Evolutionary conservation across 2,888 invertebrate genomes (phyloP), one percentile per base, ranked within the genome.

Genomic region (Torymus tubicola): DNA sequence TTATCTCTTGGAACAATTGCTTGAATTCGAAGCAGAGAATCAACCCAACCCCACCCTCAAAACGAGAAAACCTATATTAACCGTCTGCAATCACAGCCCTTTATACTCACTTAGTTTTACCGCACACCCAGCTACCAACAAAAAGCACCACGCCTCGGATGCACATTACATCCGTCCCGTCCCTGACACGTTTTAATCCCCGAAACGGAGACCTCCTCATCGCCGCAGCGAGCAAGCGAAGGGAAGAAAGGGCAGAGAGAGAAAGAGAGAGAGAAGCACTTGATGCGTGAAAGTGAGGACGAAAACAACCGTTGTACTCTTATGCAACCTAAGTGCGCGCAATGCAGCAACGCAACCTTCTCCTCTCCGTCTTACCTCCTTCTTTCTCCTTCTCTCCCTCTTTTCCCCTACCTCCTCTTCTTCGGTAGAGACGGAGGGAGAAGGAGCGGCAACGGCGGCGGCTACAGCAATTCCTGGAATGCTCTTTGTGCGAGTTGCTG

Each of bases 301-400:
- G 85, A 87, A 86, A 89, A 88, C 87, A 87, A 88, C 87, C 87
- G 88, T 88, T 89, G 86, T 67, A 86, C 84, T 87, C 86, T 89
- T 89, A 87, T 88, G 88, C 87, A 89, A 89, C 42, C 74, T 60
- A 74, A 78, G 84, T 83, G 82, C 73, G 24, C 14, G 71, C 61
- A 61, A 18, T 69, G 42, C 24, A 52, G 57, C 57, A 12, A 58
- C 31, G 16, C 52, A 24, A n/a, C 71, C 53, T 76, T 61, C 60
- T 55, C 16, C 58, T 64, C 70, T 55, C 63, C 60, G 71, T 61
- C 57, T 60, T 55, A 71, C 42, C 72, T 71, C 67, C 60, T 72
- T 64, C 42, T 76, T 67, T 61, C 57, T 60, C 55, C 71, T 21
- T 75, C 71, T 61, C 52, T 72, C 65, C 53, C 78, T 71, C 58